Base-by-base conservation (phyloP, 2,797 vertebrate species). In the Podarcis lilfordi region DNA sequence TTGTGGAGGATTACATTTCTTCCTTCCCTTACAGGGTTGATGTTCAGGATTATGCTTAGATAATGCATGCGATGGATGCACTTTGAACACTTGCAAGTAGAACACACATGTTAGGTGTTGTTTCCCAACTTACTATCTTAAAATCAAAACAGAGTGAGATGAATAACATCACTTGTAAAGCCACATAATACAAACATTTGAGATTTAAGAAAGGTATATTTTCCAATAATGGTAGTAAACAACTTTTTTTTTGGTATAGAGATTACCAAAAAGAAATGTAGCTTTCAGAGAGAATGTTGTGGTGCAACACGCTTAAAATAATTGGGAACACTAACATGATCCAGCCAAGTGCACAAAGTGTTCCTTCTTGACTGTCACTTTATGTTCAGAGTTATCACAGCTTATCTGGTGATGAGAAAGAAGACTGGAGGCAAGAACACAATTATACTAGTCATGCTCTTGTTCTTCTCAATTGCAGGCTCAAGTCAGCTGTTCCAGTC, bases 81-180 rank as follows among this genome's bases (percentile, higher is more conserved):
- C 43, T 45, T 72, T 23, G 69, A 71, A 71, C n/a, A 71, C 27
- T n/a, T 13, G 13, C 4, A 71, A 32, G 29, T 50, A 10, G 19
- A 32, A 72, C 25, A 71, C 66, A 69, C 45, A 69, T 37, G 40
- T 37, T 64, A 66, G 15, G 27, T 27, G 43, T 4, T 79, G 29
- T 4, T 50, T 43, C 27, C 23, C 43, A 76, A 8, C 10, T 59
- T 66, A 29, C 1, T 13, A 25, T 5, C 25, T 37, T 81, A 71
- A 25, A 74, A 84, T 89, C 3, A 92, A 90, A 83, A 45, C 7
- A 61, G 2, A 2, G 82, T 90, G 55, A 89, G 89, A 85, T 25
- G 72, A 81, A 29, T 72, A 35, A 37, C 61, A 64, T 37, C 89
- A 88, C 72, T 59, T 10, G 32, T 68, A 10, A 86, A 50, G 45